Conservation (phyloP, 2,888 invertebrate species). For the Alentia gelatinosa region DNA sequence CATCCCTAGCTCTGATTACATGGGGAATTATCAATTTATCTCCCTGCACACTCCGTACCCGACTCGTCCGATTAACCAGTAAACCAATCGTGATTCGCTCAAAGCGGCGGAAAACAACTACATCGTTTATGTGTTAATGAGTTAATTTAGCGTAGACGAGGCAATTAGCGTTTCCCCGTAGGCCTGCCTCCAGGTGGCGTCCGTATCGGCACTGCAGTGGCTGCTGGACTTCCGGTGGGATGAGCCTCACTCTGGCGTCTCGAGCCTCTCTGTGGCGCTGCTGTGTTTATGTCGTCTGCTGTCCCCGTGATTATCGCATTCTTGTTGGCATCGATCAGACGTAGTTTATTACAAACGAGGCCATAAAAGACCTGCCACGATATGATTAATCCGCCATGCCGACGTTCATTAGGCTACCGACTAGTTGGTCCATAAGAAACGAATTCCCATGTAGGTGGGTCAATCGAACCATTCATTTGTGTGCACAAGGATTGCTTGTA, state of each 20-base stretch:
- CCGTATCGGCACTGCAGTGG: neutral
- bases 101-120: conserved; percentile 29
- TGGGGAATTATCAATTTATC: conserved; percentile 1
- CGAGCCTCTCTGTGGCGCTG: neutral
- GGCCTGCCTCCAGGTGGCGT: neutral
- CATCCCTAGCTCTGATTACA: neutral
- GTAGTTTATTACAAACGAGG: neutral
- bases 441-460: neutral
- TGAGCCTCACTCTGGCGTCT: neutral
- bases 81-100: conserved; percentile 40
- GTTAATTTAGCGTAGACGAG: conserved; percentile 49
- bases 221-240: neutral
- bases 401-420: neutral
- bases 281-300: neutral
- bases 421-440: neutral
- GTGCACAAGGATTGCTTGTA: neutral
- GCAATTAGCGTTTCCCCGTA: neutral
- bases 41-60: neutral
- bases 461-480: neutral
- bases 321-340: neutral
- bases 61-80: neutral
- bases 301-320: neutral
- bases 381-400: neutral
- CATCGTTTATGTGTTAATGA: conserved; percentile 49
- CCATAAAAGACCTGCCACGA: neutral